Base-by-base conservation (phyloP, 2,113 vertebrate species). In the Emydocephalus ijimae region DNA sequence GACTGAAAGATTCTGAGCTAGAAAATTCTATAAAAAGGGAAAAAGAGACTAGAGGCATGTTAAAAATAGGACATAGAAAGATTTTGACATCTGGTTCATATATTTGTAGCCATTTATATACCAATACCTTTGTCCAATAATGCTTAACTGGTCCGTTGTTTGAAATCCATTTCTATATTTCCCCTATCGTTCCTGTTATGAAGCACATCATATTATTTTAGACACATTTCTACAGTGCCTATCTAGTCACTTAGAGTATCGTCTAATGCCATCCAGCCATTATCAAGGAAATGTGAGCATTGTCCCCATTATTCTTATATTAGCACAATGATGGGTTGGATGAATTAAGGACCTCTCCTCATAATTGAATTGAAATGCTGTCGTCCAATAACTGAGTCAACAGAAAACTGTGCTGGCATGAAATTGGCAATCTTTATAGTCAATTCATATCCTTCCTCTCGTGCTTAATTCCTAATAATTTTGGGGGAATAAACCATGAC, bases 191-290 rank as follows among this genome's bases (percentile, higher is more conserved):
- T 89, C 45, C 48, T 69, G 18, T 93, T 85, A 12, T 1, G 92
- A 94, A 95, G 86, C 74, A 57, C 14, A 39, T 94, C 61, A 9
- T 3, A 85, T 55, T 93, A 89, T 90, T 93, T 96, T 94, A 91
- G 29, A 1, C 87, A 94, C 74, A 39, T 81, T 81, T 81, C 74
- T 81, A 21, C 7, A 21, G 34, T 81, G 34, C 74, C 20, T 81
- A 39, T 20, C 74, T 81, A 81, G 69, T 20, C 15, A 43, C 34
- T 81, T 10, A 21, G 18, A 21, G 34, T 21, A 20, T 81, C 1
- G 3, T 81, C 74, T 10, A 81, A 21, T 81, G 34, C 34, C 34
- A 43, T 81, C 74, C 74, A 81, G 74, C 74, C 74, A 74, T 18
- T 74, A 34, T 74, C 64, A 21, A 81, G 34, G 74, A 81, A 81